Base-by-base conservation (phyloP, 2,888 invertebrate genomes). In the Aelia acuminata region DNA sequence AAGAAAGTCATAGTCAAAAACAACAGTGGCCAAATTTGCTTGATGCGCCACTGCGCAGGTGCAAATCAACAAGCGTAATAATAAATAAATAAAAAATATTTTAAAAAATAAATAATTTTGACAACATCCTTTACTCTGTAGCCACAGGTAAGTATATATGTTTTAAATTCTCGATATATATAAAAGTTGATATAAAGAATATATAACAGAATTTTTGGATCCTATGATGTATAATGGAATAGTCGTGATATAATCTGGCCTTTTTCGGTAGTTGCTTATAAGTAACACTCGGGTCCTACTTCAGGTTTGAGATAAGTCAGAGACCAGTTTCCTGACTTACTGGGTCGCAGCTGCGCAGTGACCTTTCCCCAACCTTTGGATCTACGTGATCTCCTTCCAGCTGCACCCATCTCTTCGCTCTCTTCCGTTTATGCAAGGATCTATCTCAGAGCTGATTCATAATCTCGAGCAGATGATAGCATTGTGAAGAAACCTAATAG, bases 351-450 rank as follows among this genome's bases (percentile, higher is more conserved):
- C 63, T 70, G 63, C 63, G 31, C 31, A 70, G 1, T 26, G 63
- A 70, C 63, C 63, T 70, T 70, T 70, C 8, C 7, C 31, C 31
- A 35, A 70, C 63, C 63, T 70, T 70, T 70, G 35, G 31, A 7
- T 35, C 4, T 70, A 70, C 63, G 63, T 70, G 63, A 70, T 70
- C 35, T 35, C 63, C 63, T 1, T 35, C 63, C 5, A 35, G 63
- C 63, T 70, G 63, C 63, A 70, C 63, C 63, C 63, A 57, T 22
- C 3, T n/a, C n/a, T 57, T 57, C 26, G 8, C 31, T 70, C 8
- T 70, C 63, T 70, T 70, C 63, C 63, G 63, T 70, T 70, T 70
- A 70, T 70, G 63, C 63, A 70, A 70, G 63, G 63, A 70, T 70
- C 63, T 31, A 70, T 70, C 63, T 70, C 8, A 5, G 18, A 31